A percentile compares a stretch with the other conserved stretches of the same genome.
phyloP scores from a whole-genome alignment of 1,140 invertebrate species.

The Drosophila navojoa region DNA sequence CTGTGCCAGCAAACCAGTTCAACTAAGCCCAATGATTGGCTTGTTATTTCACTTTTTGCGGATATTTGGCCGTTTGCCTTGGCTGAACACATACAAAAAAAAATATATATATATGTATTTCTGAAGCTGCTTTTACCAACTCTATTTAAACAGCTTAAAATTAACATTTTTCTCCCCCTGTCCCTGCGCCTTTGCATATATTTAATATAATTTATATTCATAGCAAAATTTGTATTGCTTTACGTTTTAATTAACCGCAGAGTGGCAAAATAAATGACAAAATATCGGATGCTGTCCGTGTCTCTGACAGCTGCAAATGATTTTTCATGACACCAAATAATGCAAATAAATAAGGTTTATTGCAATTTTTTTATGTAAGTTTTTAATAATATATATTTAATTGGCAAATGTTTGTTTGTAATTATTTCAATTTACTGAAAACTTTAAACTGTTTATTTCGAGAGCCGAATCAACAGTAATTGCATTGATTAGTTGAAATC shows the following conservation, averaged over 20 bases:
- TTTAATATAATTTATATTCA: neutral
- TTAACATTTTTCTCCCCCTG: neutral
- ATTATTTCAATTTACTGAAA: neutral
- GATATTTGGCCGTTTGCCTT: neutral
- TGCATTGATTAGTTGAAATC: neutral
- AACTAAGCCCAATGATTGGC: neutral
- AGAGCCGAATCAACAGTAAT: neutral
- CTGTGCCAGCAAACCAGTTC: neutral
- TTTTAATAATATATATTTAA: neutral
- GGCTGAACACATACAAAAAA: neutral
- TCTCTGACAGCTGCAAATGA: neutral
- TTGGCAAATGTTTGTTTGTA: neutral
- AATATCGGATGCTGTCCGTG: neutral
- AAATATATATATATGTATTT: no score
- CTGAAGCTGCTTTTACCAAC: neutral
- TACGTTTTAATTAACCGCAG: constrained; percentile 4
- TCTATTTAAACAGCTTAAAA: neutral
- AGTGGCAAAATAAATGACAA: neutral
- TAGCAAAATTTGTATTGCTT: neutral
- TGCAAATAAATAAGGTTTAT: neutral
- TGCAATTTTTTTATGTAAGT: neutral
- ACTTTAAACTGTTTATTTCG: neutral
- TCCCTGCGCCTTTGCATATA: neutral
- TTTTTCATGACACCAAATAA: neutral
- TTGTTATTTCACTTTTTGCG: neutral